A percentile compares a stretch with the other conserved stretches of the same genome.
Evolutionary conservation across 2,113 vertebrate genomes (phyloP).

Genomic region (Tiliqua scincoides): DNA sequence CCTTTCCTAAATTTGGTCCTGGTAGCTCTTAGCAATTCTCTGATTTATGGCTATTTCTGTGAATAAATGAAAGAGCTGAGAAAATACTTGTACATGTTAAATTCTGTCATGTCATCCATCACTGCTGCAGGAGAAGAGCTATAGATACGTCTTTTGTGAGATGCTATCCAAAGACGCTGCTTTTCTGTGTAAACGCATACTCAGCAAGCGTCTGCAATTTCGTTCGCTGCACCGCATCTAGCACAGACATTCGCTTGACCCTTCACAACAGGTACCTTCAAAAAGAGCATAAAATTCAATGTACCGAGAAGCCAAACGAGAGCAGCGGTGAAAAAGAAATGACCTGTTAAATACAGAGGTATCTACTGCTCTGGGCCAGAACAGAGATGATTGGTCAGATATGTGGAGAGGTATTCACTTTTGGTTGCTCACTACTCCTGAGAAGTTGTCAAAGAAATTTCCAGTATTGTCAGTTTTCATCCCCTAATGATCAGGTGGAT

Average conservation of each 20-base stretch:
- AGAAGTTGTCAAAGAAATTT: not conserved
- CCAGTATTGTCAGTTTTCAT: not conserved
- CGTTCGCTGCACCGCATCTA: constrained; percentile 3
- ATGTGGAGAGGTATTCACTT: constrained; percentile 34
- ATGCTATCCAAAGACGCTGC: not conserved
- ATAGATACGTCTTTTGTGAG: constrained; percentile 44
- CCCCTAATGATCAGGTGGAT: not conserved
- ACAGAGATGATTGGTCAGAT: constrained; percentile 38
- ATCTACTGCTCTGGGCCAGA: constrained; percentile 53
- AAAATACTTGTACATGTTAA: constrained; percentile 38
- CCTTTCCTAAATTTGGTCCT: constrained; percentile 5
- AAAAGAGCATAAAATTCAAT: constrained; percentile 29
- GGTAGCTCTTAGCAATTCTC: not conserved
- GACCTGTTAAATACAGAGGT: constrained; percentile 53
- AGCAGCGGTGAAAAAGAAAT: constrained; percentile 50
- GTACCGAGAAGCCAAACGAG: constrained; percentile 49
- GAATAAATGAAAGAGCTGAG: constrained; percentile 1
- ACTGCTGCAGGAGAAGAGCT: constrained; percentile 17
- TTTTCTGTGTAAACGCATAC: constrained; percentile 25
- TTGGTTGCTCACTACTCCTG: constrained; percentile 25
- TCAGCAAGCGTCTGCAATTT: constrained; percentile 12
- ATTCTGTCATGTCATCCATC: not conserved
- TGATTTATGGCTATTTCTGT: constrained; percentile 24
- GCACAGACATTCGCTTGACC: constrained; percentile 31
- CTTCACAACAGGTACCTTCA: constrained; percentile 42